phyloP scores from a whole-genome alignment of 2,797 vertebrate species.

The Brotula barbata region DNA sequence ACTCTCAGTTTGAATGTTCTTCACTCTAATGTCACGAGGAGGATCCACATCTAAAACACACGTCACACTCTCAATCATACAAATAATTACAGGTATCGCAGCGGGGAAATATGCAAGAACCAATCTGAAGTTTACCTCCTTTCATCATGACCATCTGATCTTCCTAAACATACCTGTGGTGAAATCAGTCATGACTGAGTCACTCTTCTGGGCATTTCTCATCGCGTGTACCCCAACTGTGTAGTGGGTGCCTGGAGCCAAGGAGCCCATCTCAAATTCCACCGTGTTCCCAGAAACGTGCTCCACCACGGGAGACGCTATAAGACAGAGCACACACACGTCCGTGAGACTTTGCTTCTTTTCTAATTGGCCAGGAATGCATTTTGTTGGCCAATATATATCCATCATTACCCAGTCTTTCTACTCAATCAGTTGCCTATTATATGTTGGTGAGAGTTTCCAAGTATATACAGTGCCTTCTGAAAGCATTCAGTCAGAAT shows the following conservation, averaged over 20 bases:
- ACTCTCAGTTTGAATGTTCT: slow-evolving; percentile 85
- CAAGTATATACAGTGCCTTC: too few species aligned
- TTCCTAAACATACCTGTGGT: slow-evolving; percentile 81
- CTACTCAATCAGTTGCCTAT: too few species aligned
- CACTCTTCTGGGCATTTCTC: slow-evolving; percentile 82
- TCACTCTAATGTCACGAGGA: slow-evolving; percentile 83
- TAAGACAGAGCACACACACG: neutral
- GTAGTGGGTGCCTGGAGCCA: slow-evolving; percentile 86
- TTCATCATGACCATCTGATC: neutral
- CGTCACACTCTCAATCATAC: neutral
- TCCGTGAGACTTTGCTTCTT: neutral
- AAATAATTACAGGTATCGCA: neutral
- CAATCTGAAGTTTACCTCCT: too few species aligned
- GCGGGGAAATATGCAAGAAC: neutral
- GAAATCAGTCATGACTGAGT: slow-evolving; percentile 79
- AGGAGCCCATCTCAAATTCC: slow-evolving; percentile 84
- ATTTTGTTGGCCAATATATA: too few species aligned
- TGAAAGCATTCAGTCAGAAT: too few species aligned
- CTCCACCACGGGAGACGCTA: slow-evolving; percentile 83
- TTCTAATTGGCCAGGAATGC: too few species aligned
- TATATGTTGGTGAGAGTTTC: too few species aligned
- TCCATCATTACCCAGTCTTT: too few species aligned
- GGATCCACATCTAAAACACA: slow-evolving; percentile 83
- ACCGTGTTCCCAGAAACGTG: slow-evolving; percentile 87
- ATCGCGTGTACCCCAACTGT: slow-evolving; percentile 80